Conservation (phyloP, 2,113 vertebrate genomes). For the Triplophysa siluroides region DNA sequence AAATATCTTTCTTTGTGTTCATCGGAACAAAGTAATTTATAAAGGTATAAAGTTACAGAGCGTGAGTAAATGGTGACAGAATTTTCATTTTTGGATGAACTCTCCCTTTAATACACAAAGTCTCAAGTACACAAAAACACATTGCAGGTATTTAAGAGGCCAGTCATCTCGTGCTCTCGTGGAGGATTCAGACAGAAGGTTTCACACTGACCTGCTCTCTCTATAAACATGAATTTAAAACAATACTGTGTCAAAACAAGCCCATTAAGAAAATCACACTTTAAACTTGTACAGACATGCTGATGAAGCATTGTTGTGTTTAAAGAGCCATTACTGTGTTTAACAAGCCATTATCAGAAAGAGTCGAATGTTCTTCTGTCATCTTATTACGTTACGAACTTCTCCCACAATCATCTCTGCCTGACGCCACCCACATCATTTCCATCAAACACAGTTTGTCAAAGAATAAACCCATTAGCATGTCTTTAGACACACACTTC, state of each 20-base stretch:
- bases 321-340: neutral
- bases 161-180: constrained; percentile 16
- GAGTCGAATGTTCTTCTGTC: neutral
- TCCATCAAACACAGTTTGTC: too few relatives aligned
- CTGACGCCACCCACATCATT: too few relatives aligned
- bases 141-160: constrained; percentile 41
- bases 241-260: constrained; percentile 58
- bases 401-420: too few relatives aligned
- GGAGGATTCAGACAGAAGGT: neutral
- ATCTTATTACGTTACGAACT: too few relatives aligned
- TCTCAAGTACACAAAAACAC: constrained; percentile 24
- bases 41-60: too few relatives aligned
- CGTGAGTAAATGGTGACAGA: too few relatives aligned
- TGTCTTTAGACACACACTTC: too few relatives aligned
- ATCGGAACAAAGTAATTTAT: too few relatives aligned
- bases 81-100: too few relatives aligned
- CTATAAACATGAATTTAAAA: constrained; percentile 48
- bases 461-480: too few relatives aligned
- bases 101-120: neutral
- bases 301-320: neutral
- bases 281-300: neutral
- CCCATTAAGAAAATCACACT: constrained; percentile 49
- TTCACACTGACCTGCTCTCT: neutral
- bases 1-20: too few relatives aligned
- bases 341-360: constrained; percentile 18